These are phyloP conservation scores for Drosophila limbata DNA, from an alignment of 2,888 invertebrate genomes.

Conservation along the genomic window DNA sequence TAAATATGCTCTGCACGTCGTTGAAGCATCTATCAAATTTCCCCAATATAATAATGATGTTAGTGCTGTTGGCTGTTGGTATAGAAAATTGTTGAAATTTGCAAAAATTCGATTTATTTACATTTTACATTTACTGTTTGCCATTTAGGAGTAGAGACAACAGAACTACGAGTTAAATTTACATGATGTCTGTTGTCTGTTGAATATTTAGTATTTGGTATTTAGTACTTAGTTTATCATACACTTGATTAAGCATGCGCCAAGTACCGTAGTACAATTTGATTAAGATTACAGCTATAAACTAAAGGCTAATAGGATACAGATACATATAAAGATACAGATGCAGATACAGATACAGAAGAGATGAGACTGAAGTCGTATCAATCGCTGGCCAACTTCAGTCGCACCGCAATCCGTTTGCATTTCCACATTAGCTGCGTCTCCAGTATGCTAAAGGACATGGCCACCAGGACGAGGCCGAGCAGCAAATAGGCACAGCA, in stretches of 20 bases:
- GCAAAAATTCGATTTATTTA: constrained; percentile 75
- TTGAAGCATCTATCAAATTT: constrained; percentile 47
- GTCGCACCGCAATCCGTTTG: constrained; percentile 89
- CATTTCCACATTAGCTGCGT: constrained; percentile 92
- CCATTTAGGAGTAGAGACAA: constrained; percentile 52
- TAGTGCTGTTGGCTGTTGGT: constrained; percentile 22
- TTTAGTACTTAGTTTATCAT: constrained; percentile 39
- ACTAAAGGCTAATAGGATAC: constrained; percentile 53
- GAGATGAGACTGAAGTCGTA: constrained; percentile 49
- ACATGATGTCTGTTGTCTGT: constrained; percentile 45
- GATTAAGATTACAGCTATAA: constrained; percentile 36
- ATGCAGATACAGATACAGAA: constrained; percentile 17
- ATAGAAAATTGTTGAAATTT: constrained; percentile 55
- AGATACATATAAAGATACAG: constrained; percentile 38
- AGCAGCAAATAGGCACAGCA: constrained; percentile 92
- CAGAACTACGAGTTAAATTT: constrained; percentile 52
- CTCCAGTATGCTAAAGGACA: constrained; percentile 93
- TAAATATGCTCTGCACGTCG: constrained; percentile 42
- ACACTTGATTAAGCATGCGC: constrained; percentile 59
- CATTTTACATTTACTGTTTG: constrained; percentile 48
- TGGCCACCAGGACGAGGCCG: constrained; percentile 92
- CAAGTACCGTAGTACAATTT: constrained; percentile 40
- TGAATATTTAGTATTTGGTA: constrained; percentile 21
- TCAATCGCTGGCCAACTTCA: constrained; percentile 88
- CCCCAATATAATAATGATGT: constrained; percentile 30